Evolutionary conservation across 2,113 vertebrate species (phyloP).

Genomic region (Natator depressus): DNA sequence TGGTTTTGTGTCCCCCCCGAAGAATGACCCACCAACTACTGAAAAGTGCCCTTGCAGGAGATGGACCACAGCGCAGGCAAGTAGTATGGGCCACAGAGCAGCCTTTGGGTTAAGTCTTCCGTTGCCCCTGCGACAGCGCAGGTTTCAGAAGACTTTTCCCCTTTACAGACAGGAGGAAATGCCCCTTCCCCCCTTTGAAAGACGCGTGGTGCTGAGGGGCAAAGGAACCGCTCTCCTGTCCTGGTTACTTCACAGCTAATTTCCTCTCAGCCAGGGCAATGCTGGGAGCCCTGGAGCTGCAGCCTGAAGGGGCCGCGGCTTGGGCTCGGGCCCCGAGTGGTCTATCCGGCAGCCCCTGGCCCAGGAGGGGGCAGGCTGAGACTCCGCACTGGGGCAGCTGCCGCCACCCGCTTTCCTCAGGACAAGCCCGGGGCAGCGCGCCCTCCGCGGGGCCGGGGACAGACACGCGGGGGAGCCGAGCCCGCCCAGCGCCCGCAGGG

Average conservation of each 20-base stretch:
- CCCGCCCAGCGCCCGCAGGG: neutral
- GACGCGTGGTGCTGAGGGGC: too few species aligned
- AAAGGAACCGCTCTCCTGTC: too few species aligned
- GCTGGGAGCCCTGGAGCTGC: too few species aligned
- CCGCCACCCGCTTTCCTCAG: neutral
- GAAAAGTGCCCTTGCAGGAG: neutral
- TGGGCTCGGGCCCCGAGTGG: too few species aligned
- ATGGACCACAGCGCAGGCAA: neutral
- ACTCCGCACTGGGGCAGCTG: neutral
- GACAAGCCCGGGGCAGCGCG: neutral
- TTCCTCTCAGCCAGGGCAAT: too few species aligned
- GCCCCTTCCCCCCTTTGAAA: too few species aligned
- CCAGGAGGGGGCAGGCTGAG: too few species aligned
- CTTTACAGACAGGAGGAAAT: neutral
- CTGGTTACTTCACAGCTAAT: too few species aligned
- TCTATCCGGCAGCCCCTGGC: neutral
- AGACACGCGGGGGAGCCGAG: neutral
- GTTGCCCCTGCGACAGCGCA: neutral
- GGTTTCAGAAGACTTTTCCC: neutral
- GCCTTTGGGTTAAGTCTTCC: neutral
- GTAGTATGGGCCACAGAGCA: too few species aligned
- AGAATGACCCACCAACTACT: neutral
- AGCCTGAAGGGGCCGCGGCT: too few species aligned
- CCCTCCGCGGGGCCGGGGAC: neutral
- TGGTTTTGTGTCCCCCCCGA: neutral